Evolutionary conservation across 1,140 invertebrate species (phyloP).

Genomic region (Zaprionus inermis): DNA sequence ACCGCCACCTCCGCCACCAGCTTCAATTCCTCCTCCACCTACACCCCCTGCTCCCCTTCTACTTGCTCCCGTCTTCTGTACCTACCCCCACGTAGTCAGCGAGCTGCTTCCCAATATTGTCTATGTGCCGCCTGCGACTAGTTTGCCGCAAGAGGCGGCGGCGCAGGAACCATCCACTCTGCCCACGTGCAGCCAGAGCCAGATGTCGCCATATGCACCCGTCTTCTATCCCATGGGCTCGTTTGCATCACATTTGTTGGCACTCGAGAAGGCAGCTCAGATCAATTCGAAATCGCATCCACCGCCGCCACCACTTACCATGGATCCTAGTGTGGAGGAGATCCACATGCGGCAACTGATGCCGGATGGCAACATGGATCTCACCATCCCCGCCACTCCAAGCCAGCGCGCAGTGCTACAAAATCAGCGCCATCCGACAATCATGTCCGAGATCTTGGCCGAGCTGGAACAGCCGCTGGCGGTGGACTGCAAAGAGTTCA

Average conservation of each 20-base stretch:
- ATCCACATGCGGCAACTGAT: not conserved
- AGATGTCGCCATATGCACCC: conserved; percentile 53
- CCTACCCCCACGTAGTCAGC: not conserved
- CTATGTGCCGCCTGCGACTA: not conserved
- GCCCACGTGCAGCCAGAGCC: not conserved
- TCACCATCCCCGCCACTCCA: not conserved
- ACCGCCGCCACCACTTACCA: not conserved
- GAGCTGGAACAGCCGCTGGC: not conserved
- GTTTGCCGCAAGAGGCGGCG: not conserved
- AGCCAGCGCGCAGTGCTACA: not conserved
- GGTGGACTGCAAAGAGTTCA: not conserved
- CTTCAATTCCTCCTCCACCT: not conserved
- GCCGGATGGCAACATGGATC: not conserved
- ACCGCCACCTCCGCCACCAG: not conserved
- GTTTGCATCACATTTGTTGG: conserved; percentile 44
- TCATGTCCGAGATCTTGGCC: too few species aligned
- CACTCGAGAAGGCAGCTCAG: conserved; percentile 25
- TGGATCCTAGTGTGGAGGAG: not conserved
- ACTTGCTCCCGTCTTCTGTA: not conserved
- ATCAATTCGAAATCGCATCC: conserved; percentile 7
- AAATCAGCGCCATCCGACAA: not conserved
- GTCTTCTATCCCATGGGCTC: conserved; percentile 53
- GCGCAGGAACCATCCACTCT: not conserved
- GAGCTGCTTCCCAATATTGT: not conserved
- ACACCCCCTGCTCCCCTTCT: not conserved